Conservation (phyloP, 2,113 vertebrate genomes). For the Lophius piscatorius region DNA sequence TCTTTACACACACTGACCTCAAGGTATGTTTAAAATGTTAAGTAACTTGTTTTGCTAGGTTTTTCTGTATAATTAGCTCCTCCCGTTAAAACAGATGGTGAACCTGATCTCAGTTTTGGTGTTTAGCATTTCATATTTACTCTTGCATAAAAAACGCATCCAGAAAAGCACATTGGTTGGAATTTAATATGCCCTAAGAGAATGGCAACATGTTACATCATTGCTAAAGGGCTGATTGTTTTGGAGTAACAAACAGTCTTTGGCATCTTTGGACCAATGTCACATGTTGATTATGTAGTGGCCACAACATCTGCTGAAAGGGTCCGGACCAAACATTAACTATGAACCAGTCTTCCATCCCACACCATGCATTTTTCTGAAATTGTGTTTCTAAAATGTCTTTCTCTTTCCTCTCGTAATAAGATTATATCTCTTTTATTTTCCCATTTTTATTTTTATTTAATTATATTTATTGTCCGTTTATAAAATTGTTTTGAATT, state of each 20-base stretch:
- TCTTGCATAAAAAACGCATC: background rate
- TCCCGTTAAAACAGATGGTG: no score
- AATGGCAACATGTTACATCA: background rate
- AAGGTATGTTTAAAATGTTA: constrained; percentile 24
- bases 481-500: no score
- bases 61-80: background rate
- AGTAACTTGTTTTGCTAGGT: constrained; percentile 10
- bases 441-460: no score
- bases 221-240: background rate
- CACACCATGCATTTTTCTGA: background rate
- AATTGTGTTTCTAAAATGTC: background rate
- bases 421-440: no score
- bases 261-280: background rate
- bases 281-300: constrained; percentile 17
- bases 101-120: background rate
- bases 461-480: no score
- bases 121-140: background rate
- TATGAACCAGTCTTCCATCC: background rate
- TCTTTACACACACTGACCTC: constrained; percentile 36
- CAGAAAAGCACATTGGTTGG: rapidly evolving
- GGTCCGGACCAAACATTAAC: background rate
- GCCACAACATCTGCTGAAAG: constrained; percentile 6
- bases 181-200: background rate
- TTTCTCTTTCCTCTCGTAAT: no score
- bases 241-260: background rate